Evolutionary conservation across 2,797 vertebrate genomes (phyloP).

Genomic region (Platalea minor): DNA sequence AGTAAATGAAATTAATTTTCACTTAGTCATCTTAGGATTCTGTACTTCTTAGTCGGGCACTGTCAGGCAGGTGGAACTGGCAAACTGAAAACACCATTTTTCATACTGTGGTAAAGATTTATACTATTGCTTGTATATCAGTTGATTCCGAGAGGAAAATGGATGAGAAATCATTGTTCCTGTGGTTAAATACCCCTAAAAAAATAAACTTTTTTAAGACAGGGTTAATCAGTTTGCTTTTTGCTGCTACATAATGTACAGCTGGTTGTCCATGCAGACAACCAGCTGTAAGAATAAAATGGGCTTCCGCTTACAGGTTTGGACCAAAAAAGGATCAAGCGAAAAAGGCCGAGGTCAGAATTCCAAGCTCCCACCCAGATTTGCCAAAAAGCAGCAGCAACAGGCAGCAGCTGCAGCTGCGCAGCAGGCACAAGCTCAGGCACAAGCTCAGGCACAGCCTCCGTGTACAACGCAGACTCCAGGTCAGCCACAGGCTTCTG

Average conservation of each 20-base stretch:
- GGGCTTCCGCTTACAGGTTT: conserved; percentile 80
- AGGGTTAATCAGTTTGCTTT: background rate
- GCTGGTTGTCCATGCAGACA: background rate
- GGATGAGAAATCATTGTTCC: background rate
- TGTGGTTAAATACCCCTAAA: background rate
- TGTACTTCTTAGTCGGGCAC: background rate
- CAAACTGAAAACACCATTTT: background rate
- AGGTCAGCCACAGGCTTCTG: conserved; percentile 66
- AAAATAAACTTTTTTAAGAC: background rate
- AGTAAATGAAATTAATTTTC: background rate
- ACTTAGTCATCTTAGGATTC: background rate
- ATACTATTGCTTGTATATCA: background rate
- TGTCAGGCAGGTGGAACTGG: background rate
- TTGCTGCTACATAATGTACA: background rate
- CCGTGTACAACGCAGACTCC: conserved; percentile 73
- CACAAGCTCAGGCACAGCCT: conserved; percentile 63
- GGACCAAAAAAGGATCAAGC: conserved; percentile 90
- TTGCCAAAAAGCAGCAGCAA: conserved; percentile 95
- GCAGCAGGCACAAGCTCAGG: conserved; percentile 73
- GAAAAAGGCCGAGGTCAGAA: conserved; percentile 91
- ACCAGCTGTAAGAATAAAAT: background rate
- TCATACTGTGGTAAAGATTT: background rate
- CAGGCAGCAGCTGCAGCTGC: conserved; percentile 71
- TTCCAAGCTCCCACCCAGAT: conserved; percentile 94
- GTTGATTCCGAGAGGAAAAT: background rate